Conservation (phyloP, 2,888 invertebrate species). For the Melanargia galathea region DNA sequence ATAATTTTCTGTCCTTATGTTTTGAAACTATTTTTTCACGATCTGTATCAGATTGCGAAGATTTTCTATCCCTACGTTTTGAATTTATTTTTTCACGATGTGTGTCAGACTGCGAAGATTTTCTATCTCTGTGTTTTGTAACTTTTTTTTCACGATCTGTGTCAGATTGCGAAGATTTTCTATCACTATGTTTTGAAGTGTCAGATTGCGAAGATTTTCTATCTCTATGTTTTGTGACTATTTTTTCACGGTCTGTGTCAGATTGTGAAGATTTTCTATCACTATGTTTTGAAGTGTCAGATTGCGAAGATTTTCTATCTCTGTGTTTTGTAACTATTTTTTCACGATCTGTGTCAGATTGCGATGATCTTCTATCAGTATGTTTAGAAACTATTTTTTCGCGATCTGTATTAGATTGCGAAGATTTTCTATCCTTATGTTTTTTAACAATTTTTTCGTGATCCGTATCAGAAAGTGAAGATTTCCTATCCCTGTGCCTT, state of each 20-base stretch:
- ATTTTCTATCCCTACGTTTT: slow-evolving; percentile 1
- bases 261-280: slow-evolving; percentile 1
- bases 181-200: slow-evolving; percentile 19
- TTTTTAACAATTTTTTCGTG: slow-evolving; percentile 19
- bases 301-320: slow-evolving; percentile 17
- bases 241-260: slow-evolving; percentile 17
- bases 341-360: slow-evolving; percentile 30
- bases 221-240: slow-evolving; percentile 39
- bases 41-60: background rate
- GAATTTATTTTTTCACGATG: background rate
- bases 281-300: slow-evolving; percentile 12
- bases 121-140: background rate
- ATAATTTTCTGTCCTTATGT: slow-evolving; percentile 41
- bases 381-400: slow-evolving; percentile 29
- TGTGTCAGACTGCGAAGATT: slow-evolving; percentile 33
- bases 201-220: slow-evolving; percentile 33
- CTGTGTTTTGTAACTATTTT: slow-evolving; percentile 21
- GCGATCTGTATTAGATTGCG: slow-evolving; percentile 27
- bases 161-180: slow-evolving; percentile 4
- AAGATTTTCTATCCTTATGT: slow-evolving; percentile 41
- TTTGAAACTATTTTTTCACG: background rate
- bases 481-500: slow-evolving; percentile 39
- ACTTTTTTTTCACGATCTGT: background rate
- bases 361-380: slow-evolving; percentile 39
- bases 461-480: slow-evolving; percentile 26